Percentiles rank a stretch among this genome's conserved stretches.
Conservation (phyloP, 92 coral and sea anemone species). For the Epizoanthus ramosus region DNA sequence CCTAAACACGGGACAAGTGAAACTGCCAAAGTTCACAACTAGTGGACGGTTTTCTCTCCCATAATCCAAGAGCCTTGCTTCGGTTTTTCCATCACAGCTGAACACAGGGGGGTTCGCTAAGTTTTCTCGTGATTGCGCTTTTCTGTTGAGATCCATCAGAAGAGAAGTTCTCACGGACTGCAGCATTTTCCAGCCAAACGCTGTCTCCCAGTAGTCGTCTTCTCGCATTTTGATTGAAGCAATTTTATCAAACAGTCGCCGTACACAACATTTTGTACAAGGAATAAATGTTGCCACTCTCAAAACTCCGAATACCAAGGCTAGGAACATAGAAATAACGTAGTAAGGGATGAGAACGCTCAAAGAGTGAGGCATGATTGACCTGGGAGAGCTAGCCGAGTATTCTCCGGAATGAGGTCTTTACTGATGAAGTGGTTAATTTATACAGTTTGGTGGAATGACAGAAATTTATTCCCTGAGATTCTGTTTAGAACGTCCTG, state of each 20-base stretch:
- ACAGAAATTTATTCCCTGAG: too few relatives aligned
- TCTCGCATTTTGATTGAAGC: not conserved
- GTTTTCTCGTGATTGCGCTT: not conserved
- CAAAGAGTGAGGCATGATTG: not conserved
- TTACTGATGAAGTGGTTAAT: not conserved
- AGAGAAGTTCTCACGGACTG: conserved; percentile 36
- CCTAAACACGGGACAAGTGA: not conserved
- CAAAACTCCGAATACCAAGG: not conserved
- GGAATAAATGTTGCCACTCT: not conserved
- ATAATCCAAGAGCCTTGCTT: conserved; percentile 39
- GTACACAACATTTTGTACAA: not conserved
- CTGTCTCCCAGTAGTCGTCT: conserved; percentile 35
- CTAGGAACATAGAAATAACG: not conserved
- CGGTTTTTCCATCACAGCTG: conserved; percentile 30
- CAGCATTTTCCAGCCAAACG: conserved; percentile 51
- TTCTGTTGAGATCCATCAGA: conserved; percentile 31
- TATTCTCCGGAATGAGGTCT: not conserved
- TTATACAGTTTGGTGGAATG: too few relatives aligned
- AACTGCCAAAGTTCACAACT: not conserved
- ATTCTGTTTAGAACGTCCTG: not conserved
- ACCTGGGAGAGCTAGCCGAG: not conserved
- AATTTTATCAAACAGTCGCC: not conserved
- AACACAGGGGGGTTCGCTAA: conserved; percentile 35
- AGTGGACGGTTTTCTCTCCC: not conserved
- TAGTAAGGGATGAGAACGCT: not conserved